phyloP scores from a whole-genome alignment of 2,113 vertebrate species.

The Proteles cristata region DNA sequence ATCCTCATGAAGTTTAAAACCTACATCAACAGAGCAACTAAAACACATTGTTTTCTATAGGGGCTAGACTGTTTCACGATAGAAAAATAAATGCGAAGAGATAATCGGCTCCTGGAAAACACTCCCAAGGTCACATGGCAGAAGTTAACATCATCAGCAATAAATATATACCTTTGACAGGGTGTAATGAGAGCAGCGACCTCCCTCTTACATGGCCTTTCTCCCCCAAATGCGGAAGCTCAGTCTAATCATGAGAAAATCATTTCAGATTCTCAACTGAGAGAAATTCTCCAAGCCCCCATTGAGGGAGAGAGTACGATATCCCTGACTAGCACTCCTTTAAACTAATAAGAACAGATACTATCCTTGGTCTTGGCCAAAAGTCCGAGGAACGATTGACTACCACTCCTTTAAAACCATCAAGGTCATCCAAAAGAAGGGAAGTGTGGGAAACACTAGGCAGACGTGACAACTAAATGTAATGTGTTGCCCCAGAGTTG shows the following conservation, averaged over 20 bases:
- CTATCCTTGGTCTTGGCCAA: not conserved
- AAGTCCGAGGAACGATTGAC: not conserved
- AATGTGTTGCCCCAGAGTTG: not conserved
- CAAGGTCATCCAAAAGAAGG: not conserved
- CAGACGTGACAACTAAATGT: not conserved
- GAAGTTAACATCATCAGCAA: not conserved
- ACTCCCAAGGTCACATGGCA: not conserved
- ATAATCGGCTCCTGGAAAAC: not conserved
- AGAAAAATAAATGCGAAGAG: not conserved
- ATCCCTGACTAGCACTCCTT: not conserved
- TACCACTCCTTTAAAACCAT: too few species aligned
- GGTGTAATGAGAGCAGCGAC: rapidly evolving
- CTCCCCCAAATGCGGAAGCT: not conserved
- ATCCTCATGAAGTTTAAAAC: not conserved
- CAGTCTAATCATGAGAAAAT: not conserved
- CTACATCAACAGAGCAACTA: not conserved
- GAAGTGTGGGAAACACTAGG: not conserved
- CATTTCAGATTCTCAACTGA: not conserved
- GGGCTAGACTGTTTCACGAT: not conserved
- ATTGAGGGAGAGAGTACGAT: not conserved
- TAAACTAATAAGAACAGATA: not conserved
- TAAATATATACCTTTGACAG: too few species aligned
- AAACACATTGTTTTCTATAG: not conserved
- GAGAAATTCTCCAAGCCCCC: not conserved
- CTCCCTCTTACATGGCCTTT: not conserved